These are phyloP conservation scores for Gymnobelideus leadbeateri DNA, from an alignment of 2,113 vertebrate genomes.

Conservation along the genomic window DNA sequence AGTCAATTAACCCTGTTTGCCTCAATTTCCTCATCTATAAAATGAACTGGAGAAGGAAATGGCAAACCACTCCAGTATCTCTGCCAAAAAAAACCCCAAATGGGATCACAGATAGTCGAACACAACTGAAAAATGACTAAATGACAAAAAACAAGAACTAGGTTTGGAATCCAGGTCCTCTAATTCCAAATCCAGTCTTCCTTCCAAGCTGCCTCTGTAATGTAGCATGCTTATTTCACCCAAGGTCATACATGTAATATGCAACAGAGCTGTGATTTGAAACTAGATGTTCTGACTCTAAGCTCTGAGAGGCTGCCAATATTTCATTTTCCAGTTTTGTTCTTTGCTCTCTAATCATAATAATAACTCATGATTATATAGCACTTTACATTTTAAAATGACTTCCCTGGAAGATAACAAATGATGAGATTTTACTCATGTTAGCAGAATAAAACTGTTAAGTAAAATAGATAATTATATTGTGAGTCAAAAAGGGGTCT, in stretches of 20 bases:
- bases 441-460: background rate
- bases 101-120: background rate
- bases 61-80: background rate
- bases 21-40: background rate
- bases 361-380: background rate
- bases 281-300: background rate
- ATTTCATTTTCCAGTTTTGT: background rate
- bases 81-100: background rate
- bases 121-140: background rate
- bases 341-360: background rate
- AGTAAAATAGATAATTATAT: background rate
- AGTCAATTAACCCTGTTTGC: background rate
- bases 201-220: background rate
- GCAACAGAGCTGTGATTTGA: background rate
- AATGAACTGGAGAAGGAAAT: background rate
- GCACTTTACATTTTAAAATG: background rate
- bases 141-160: background rate
- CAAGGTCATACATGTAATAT: background rate
- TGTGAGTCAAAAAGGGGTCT: background rate
- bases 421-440: background rate
- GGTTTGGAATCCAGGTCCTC: background rate
- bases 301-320: background rate
- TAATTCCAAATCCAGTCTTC: background rate
- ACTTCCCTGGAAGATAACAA: background rate
- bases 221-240: background rate